A percentile compares a stretch with the other conserved stretches of the same genome.
phyloP scores from a whole-genome alignment of 2,888 invertebrate genomes.

The Mythimna lalbum region DNA sequence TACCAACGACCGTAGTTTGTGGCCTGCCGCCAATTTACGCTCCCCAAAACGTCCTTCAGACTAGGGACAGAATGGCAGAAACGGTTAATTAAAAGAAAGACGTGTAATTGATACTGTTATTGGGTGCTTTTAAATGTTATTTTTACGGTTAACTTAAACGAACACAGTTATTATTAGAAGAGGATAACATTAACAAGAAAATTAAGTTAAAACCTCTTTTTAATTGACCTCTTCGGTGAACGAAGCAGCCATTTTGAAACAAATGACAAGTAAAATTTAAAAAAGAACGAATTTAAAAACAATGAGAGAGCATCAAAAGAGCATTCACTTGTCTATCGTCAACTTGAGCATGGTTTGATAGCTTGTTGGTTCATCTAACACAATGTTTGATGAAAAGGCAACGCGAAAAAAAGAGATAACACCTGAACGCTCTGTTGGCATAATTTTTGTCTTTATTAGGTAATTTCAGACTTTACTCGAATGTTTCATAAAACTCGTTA shows the following conservation, averaged over 20 bases:
- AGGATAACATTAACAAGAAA: background rate
- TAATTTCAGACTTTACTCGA: too few relatives aligned
- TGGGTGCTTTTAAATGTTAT: background rate
- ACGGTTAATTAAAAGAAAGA: slow-evolving; percentile 43
- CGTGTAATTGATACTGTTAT: slow-evolving; percentile 14
- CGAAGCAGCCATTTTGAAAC: background rate
- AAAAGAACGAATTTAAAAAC: background rate
- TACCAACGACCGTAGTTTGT: slow-evolving; percentile 38
- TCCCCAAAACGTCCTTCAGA: slow-evolving; percentile 37
- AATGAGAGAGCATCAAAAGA: too few relatives aligned
- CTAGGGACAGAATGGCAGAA: background rate
- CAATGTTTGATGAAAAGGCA: too few relatives aligned
- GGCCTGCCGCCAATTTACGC: slow-evolving; percentile 41
- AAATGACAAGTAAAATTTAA: background rate
- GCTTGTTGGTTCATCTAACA: too few relatives aligned
- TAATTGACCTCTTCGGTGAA: background rate
- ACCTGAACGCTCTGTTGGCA: too few relatives aligned
- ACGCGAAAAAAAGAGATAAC: too few relatives aligned
- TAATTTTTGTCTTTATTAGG: too few relatives aligned
- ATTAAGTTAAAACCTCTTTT: background rate
- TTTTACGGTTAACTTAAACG: background rate
- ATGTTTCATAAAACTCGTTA: too few relatives aligned
- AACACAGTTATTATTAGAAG: background rate
- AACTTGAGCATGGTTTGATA: too few relatives aligned
- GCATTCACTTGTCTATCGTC: too few relatives aligned